Evolutionary conservation across 1,140 invertebrate genomes (phyloP), one percentile per base, ranked within the genome.

Genomic region (Polypedilum pembai): DNA sequence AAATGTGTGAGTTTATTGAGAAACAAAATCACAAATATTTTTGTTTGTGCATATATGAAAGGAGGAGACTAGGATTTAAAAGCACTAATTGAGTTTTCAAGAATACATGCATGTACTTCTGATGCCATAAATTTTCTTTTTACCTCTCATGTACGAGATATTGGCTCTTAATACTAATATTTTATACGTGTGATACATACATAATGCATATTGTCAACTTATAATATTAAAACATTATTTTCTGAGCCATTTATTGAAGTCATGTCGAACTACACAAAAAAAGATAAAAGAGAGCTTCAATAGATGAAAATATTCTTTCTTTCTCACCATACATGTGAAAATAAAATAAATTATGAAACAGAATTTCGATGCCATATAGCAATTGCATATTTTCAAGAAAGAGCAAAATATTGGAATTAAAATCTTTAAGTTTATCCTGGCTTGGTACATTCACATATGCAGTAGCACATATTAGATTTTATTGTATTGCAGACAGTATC

Each of bases 81-180:
- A n/a, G n/a, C 45, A 56, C n/a, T 56, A 56, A 56, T 56, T 56
- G 45, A 56, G 45, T 56, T 56, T 56, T 15, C 45, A 56, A 56
- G 45, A 33, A 56, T 56, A 12, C 45, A 56, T 56, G 45, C 45
- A 56, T 56, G 45, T 56, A 56, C 41, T 10, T 45, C 8, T 56
- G 12, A 56, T 56, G 45, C 45, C 45, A 56, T 56, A 56, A 56
- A 56, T 56, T 56, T 56, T 33, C 24, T 33, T 33, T 5, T 33
- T 5, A n/a, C 5, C 24, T 33, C 12, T 56, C 45, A 56, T 12
- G 12, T 56, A 56, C n/a, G 24, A 33, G 24, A 5, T 33, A 33
- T 33, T 33, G 24, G 45, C 45, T 56, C n/a, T 56, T n/a, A n/a
- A 56, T 56, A 56, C 45, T 56, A 56, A 56, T 56, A 56, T 56